Evolutionary conservation across 1,140 invertebrate genomes (phyloP).

Genomic region (Anthonomus grandis): DNA sequence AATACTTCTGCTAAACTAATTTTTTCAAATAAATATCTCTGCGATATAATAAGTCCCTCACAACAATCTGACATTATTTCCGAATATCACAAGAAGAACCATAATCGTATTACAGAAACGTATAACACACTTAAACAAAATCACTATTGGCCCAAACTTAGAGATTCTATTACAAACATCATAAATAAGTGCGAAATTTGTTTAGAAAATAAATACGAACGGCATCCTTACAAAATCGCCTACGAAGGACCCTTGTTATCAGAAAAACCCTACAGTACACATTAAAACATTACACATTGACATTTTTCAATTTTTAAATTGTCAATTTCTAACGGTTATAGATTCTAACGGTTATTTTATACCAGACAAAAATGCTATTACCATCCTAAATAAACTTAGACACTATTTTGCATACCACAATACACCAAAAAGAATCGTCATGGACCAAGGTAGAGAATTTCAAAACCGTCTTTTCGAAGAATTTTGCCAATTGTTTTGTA

Average conservation of each 20-base stretch:
- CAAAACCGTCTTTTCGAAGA: constrained; percentile 32
- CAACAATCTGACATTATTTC: constrained; percentile 9
- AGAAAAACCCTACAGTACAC: constrained; percentile 36
- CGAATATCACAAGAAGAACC: constrained; percentile 22
- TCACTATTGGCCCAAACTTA: constrained; percentile 27
- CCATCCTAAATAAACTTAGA: constrained; percentile 3
- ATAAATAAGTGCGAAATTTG: constrained; percentile 31
- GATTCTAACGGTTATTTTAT: constrained; percentile 23
- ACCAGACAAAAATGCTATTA: constrained; percentile 14
- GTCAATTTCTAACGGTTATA: constrained; percentile 34
- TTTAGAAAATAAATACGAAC: constrained; percentile 26
- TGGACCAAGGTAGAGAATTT: constrained; percentile 32
- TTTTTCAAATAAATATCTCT: not conserved
- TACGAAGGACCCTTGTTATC: constrained; percentile 22
- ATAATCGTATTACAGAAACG: constrained; percentile 27
- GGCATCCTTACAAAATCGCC: constrained; percentile 22
- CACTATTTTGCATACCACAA: constrained; percentile 11
- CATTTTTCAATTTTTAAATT: constrained; percentile 28
- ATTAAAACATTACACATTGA: constrained; percentile 38
- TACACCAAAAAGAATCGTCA: constrained; percentile 22
- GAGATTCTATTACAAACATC: constrained; percentile 3
- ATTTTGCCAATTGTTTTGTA: constrained; percentile 29
- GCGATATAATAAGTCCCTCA: constrained; percentile 2
- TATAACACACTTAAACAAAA: constrained; percentile 20
- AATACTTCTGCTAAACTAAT: too few relatives aligned